Evolutionary conservation across 2,797 vertebrate species (phyloP), one percentile per base, ranked within the genome.

Genomic region (Muscicapa striata): DNA sequence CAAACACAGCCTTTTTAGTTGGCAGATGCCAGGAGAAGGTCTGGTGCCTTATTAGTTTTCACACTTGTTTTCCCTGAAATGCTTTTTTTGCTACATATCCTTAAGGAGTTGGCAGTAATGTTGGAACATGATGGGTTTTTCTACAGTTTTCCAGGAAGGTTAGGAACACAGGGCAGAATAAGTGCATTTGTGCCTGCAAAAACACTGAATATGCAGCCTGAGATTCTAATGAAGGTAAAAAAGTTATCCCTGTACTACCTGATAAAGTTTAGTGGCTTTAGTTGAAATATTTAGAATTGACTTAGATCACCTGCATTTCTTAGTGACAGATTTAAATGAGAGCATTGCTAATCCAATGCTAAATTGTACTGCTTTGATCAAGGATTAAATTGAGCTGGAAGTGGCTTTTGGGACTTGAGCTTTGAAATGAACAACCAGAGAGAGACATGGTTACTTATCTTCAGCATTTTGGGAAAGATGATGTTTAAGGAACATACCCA

Each of bases 361-460:
- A 91, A 96, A 87, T 72, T 91, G 15, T 85, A 73, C 87, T 83
- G 70, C 97, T 97, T 97, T 97, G 97, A 97, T 97, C 96, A 94
- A 91, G 97, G 95, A 97, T 97, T 97, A 95, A 94, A 79, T 59
- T 77, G 88, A 95, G 66, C 88, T 92, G 78, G 63, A 95, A 87
- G 16, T 94, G 73, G 64, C 66, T 94, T 90, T 91, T 87, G 81
- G 64, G 91, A 70, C 61, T 72, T 61, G 52, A 69, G 77, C 72
- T 89, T 94, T 94, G 68, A 90, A 91, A 91, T 41, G 41, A 95
- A 41, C 61, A 87, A 27, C 19, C 36, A 58, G 55, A 81, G 29
- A 51, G 76, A 84, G 55, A 68, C 0, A 1, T 13, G 41, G 45
- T 79, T 88, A 59, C 84, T 90, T 18, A 29, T 70, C 57, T 64